These are phyloP conservation scores for Nerophis lumbriciformis DNA, from an alignment of 2,113 vertebrate species.

Conservation along the genomic window DNA sequence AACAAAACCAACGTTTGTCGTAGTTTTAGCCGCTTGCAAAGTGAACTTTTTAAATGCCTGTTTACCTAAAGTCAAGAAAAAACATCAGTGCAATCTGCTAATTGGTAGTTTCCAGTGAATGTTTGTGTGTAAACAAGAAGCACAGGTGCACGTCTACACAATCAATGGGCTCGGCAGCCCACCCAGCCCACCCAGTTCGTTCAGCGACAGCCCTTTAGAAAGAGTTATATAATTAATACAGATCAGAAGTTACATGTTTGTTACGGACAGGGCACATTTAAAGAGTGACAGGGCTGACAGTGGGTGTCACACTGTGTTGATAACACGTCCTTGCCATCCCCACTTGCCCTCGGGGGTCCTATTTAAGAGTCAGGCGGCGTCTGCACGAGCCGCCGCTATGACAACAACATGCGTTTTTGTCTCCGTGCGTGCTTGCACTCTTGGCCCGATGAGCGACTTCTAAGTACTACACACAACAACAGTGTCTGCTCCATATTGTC, in stretches of 20 bases:
- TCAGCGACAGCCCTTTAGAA: conserved; percentile 2
- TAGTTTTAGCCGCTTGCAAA: too few species aligned
- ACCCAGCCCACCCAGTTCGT: neutral
- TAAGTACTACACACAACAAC: conserved; percentile 45
- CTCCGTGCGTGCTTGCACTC: conserved; percentile 46
- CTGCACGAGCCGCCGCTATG: conserved; percentile 60
- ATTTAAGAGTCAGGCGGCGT: conserved; percentile 65
- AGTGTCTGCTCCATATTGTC: conserved; percentile 15
- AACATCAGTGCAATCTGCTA: neutral
- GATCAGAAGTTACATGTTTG: conserved; percentile 19
- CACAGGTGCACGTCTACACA: conserved; percentile 36
- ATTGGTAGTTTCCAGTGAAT: conserved; percentile 20
- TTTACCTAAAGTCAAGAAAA: neutral
- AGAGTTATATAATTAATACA: conserved; percentile 2
- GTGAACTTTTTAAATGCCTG: neutral
- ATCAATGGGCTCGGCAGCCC: conserved; percentile 24
- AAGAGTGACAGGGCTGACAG: conserved; percentile 29
- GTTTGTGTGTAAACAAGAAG: conserved; percentile 46
- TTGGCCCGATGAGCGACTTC: conserved; percentile 37
- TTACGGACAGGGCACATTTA: conserved; percentile 12
- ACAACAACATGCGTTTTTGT: conserved; percentile 56
- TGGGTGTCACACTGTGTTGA: conserved; percentile 60
- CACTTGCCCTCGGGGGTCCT: conserved; percentile 44
- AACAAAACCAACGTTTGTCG: too few species aligned
- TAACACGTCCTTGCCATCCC: conserved; percentile 48